Evolutionary conservation across 2,888 invertebrate genomes (phyloP).

Genomic region (Serripes groenlandicus): DNA sequence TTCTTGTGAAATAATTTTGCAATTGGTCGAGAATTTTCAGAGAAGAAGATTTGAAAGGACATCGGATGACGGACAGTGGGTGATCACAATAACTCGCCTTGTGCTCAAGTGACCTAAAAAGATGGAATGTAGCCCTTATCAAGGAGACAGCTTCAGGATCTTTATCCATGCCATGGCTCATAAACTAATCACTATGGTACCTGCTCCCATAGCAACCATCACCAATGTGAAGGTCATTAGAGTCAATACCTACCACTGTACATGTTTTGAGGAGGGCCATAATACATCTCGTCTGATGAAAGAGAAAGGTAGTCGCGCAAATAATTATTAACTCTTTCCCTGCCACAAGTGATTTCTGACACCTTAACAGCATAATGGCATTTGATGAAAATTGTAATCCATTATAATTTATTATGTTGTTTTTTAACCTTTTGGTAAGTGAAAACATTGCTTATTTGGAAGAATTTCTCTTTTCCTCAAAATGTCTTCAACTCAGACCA

Average conservation of each 20-base stretch:
- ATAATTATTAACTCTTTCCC: neutral
- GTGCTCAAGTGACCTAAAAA: too few relatives aligned
- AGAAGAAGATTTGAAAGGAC: too few relatives aligned
- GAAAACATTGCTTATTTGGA: neutral
- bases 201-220: slow-evolving; percentile 53
- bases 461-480: neutral
- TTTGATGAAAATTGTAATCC: neutral
- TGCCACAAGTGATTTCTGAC: neutral
- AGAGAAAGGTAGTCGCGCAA: slow-evolving; percentile 52
- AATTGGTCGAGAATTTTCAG: too few relatives aligned
- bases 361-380: neutral
- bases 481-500: neutral
- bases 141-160: too few relatives aligned
- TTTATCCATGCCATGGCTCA: too few relatives aligned
- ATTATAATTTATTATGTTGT: neutral
- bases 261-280: slow-evolving; percentile 75
- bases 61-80: too few relatives aligned
- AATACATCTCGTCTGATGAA: slow-evolving; percentile 79
- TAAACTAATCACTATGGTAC: slow-evolving; percentile 39
- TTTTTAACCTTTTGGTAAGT: neutral
- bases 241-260: slow-evolving; percentile 72
- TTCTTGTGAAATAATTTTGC: too few relatives aligned
- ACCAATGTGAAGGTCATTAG: slow-evolving; percentile 50
- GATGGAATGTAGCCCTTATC: too few relatives aligned
- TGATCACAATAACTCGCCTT: too few relatives aligned